These are phyloP conservation scores for Linurgus olivaceus DNA, from an alignment of 2,797 vertebrate species.

Conservation along the genomic window DNA sequence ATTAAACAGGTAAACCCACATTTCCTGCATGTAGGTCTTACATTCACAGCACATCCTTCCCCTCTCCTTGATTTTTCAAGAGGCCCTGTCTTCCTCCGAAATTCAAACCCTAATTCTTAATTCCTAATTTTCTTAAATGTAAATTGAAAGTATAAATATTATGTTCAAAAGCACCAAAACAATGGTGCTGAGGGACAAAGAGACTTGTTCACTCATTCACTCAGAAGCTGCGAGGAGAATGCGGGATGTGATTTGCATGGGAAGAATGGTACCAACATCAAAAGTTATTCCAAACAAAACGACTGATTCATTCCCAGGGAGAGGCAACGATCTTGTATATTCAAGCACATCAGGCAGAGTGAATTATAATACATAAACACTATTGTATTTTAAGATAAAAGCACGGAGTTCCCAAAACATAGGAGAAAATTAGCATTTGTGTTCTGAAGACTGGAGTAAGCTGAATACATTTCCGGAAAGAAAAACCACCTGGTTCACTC, in stretches of 20 bases:
- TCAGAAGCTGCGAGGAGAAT: background rate
- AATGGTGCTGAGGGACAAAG: background rate
- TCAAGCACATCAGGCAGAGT: background rate
- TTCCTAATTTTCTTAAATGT: background rate
- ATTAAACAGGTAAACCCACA: background rate
- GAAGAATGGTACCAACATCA: conserved; percentile 8
- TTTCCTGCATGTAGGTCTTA: background rate
- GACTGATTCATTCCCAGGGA: conserved; percentile 8
- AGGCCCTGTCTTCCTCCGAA: background rate
- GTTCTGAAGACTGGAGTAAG: background rate
- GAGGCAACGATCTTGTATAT: background rate
- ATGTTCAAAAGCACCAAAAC: background rate
- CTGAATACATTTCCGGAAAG: conserved; percentile 43
- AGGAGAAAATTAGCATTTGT: conserved; percentile 39
- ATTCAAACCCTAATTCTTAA: background rate
- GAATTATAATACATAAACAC: background rate
- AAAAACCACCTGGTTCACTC: conserved; percentile 45
- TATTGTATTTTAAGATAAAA: conserved; percentile 20
- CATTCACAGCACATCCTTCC: background rate
- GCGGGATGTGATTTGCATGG: background rate
- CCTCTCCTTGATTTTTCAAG: background rate
- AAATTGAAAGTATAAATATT: conserved; percentile 5
- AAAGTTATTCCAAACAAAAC: conserved; percentile 33
- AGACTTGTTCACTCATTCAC: background rate
- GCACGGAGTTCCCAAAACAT: background rate